Conservation (phyloP, 2,113 vertebrate genomes). For the Benitochromis conjunctus region DNA sequence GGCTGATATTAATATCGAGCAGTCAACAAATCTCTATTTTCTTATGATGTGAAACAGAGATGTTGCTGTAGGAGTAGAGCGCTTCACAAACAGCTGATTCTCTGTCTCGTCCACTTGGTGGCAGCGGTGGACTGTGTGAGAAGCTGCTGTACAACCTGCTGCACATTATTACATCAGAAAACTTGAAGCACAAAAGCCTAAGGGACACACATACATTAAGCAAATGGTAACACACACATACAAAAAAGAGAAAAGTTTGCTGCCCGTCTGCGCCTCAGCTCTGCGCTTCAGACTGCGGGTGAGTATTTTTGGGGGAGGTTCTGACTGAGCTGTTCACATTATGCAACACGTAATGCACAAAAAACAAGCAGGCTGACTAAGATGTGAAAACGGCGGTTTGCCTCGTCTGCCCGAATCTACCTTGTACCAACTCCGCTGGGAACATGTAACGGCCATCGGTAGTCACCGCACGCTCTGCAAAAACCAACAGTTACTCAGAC, state of each 20-base stretch:
- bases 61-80: not conserved
- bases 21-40: not conserved
- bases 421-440: conserved; percentile 84
- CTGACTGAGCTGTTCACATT: conserved; percentile 21
- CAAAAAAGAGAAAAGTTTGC: not conserved
- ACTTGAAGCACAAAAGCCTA: conserved; percentile 61
- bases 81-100: not conserved
- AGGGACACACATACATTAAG: conserved; percentile 59
- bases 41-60: conserved; percentile 4
- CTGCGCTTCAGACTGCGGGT: conserved; percentile 18
- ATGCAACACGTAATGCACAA: conserved; percentile 35
- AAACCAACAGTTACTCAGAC: conserved; percentile 64
- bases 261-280: not conserved
- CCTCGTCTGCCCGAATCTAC: conserved; percentile 62
- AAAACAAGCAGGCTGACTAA: conserved; percentile 33
- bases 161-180: conserved; percentile 66
- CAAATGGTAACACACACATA: conserved; percentile 48
- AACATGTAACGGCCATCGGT: conserved; percentile 90
- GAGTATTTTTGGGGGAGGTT: conserved; percentile 4
- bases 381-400: not conserved
- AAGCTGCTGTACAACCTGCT: conserved; percentile 45
- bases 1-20: not conserved
- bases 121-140: conserved; percentile 27
- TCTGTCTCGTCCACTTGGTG: conserved; percentile 52
- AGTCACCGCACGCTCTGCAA: conserved; percentile 87